Conservation (phyloP, 2,888 invertebrate species). For the Ennomos fuscantarius region DNA sequence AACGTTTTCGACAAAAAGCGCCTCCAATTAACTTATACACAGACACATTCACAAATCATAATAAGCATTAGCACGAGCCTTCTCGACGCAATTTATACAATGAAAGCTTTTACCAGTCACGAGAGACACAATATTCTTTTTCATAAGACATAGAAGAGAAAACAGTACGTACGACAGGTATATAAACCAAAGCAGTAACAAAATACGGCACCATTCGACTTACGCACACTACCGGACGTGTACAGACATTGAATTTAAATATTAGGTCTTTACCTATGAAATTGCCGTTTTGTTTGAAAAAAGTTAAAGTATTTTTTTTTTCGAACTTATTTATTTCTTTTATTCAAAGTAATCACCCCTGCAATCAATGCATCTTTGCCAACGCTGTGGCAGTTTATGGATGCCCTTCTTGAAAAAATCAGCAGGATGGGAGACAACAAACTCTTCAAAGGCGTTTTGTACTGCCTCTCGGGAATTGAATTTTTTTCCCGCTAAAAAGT, state of each 20-base stretch:
- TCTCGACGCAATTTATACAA: slow-evolving; percentile 35
- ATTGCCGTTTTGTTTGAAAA: too few species aligned
- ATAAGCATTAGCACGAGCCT: slow-evolving; percentile 40
- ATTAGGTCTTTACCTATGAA: too few species aligned
- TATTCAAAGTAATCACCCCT: too few species aligned
- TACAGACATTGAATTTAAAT: background rate
- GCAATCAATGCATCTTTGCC: too few species aligned
- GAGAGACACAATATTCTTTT: slow-evolving; percentile 36
- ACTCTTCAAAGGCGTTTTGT: too few species aligned
- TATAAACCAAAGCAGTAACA: slow-evolving; percentile 15
- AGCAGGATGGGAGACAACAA: too few species aligned
- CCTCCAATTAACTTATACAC: slow-evolving; percentile 35
- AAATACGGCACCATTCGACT: background rate
- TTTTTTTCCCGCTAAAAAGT: too few species aligned
- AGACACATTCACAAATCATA: slow-evolving; percentile 40
- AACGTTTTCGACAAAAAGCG: slow-evolving; percentile 15
- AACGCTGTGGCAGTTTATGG: too few species aligned
- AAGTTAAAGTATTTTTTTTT: too few species aligned
- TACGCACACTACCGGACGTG: slow-evolving; percentile 1
- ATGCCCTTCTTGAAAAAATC: too few species aligned
- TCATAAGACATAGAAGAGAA: slow-evolving; percentile 29
- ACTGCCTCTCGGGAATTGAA: too few species aligned
- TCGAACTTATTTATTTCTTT: too few species aligned
- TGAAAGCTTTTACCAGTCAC: slow-evolving; percentile 43
- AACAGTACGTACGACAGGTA: slow-evolving; percentile 24